These are phyloP conservation scores for Latrodectus hesperus DNA, from an alignment of 2,888 invertebrate genomes.

Conservation along the genomic window DNA sequence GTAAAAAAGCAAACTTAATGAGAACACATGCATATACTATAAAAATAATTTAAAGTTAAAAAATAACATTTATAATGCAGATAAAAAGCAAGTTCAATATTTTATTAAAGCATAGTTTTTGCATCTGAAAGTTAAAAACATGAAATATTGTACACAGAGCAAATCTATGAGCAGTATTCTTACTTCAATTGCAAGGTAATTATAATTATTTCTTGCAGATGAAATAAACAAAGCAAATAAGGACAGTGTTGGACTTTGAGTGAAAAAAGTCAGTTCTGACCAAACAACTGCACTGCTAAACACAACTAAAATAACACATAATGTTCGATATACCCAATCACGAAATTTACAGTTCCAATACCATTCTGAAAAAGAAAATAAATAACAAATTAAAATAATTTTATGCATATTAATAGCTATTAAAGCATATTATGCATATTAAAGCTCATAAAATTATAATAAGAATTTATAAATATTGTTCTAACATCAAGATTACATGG, in stretches of 20 bases:
- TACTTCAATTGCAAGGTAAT: slow-evolving; percentile 96
- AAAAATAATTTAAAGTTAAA: neutral
- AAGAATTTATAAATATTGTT: neutral
- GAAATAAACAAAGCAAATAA: slow-evolving; percentile 96
- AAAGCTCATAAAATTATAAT: neutral
- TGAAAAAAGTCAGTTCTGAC: slow-evolving; percentile 99
- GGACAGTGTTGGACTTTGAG: slow-evolving; percentile 91
- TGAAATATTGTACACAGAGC: neutral
- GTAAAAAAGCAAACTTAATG: neutral
- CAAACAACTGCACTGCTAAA: slow-evolving; percentile 96
- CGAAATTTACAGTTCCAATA: slow-evolving; percentile 93
- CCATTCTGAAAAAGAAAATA: slow-evolving; percentile 83
- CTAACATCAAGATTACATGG: no score
- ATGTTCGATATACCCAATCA: slow-evolving; percentile 83
- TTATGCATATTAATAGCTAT: neutral
- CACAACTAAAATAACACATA: slow-evolving; percentile 80
- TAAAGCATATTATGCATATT: no score
- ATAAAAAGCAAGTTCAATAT: neutral
- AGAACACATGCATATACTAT: neutral
- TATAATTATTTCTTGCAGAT: slow-evolving; percentile 85
- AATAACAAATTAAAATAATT: slow-evolving; percentile 1
- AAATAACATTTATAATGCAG: no score
- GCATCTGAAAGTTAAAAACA: neutral
- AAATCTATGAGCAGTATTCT: slow-evolving; percentile 69
- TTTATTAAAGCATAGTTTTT: neutral